Conservation (phyloP, 2,888 invertebrate genomes). For the Stenchaetothrips biformis region DNA sequence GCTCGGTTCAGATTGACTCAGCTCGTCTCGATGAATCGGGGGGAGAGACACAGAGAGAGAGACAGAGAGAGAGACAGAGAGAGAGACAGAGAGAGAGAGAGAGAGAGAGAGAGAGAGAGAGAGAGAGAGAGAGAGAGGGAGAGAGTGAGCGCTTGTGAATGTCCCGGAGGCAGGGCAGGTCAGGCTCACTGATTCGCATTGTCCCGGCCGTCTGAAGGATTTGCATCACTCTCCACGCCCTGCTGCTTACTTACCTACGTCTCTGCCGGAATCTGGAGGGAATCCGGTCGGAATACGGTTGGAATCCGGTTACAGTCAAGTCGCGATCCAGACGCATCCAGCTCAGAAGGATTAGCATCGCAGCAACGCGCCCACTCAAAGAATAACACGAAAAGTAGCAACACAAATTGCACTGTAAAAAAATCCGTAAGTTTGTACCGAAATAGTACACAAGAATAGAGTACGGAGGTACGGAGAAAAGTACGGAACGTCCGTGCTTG, state of each 20-base stretch:
- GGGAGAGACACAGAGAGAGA: background rate
- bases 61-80: background rate
- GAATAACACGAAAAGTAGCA: too few relatives aligned
- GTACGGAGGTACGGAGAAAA: too few relatives aligned
- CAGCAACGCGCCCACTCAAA: too few relatives aligned
- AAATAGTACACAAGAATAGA: too few relatives aligned
- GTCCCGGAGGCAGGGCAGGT: background rate
- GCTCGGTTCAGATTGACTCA: background rate
- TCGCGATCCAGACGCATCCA: too few relatives aligned
- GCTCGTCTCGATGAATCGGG: background rate
- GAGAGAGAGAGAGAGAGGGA: background rate
- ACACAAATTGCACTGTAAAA: too few relatives aligned
- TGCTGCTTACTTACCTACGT: background rate
- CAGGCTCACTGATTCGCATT: background rate
- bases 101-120: background rate
- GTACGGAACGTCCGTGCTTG: too few relatives aligned
- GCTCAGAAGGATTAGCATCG: too few relatives aligned
- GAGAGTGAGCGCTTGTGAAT: background rate
- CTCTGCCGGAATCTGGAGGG: too few relatives aligned
- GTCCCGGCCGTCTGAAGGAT: background rate
- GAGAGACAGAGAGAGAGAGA: background rate
- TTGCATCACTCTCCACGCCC: background rate
- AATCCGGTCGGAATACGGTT: too few relatives aligned
- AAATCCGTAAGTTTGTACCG: too few relatives aligned
- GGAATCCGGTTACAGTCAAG: too few relatives aligned